Conservation (phyloP, 2,888 invertebrate species). For the Apamea monoglypha region DNA sequence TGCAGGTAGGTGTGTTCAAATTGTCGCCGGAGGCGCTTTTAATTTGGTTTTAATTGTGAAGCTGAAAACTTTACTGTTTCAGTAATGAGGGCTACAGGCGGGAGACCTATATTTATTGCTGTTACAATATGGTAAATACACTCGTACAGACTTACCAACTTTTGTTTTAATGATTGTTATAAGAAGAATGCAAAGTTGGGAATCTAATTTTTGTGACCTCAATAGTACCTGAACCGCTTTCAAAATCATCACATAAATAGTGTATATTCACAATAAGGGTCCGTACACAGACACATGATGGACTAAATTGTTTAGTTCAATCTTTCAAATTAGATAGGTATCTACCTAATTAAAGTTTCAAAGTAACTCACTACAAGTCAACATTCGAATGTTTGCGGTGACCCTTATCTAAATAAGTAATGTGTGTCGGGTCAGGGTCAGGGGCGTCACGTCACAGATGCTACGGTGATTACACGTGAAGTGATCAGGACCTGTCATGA, state of each 20-base stretch:
- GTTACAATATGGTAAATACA: neutral
- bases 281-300: too few relatives aligned
- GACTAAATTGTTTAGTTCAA: neutral
- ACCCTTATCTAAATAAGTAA: conserved; percentile 33
- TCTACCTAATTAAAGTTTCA: neutral
- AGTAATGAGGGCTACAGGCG: conserved; percentile 22
- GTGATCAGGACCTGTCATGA: neutral
- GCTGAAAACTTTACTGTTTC: conserved; percentile 41
- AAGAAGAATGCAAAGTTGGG: neutral
- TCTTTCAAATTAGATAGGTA: neutral
- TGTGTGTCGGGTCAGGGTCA: conserved; percentile 48
- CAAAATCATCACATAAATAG: neutral
- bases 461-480: neutral
- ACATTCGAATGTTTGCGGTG: neutral
- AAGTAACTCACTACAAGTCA: neutral
- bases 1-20: neutral
- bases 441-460: conserved; percentile 39
- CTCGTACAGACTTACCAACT: neutral
- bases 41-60: conserved; percentile 56
- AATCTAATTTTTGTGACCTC: neutral
- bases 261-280: neutral
- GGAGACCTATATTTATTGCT: neutral
- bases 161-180: too few relatives aligned
- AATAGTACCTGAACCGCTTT: too few relatives aligned
- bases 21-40: conserved; percentile 14